Conservation (phyloP, 2,888 invertebrate species). For the Gymnoscelis rufifasciata region DNA sequence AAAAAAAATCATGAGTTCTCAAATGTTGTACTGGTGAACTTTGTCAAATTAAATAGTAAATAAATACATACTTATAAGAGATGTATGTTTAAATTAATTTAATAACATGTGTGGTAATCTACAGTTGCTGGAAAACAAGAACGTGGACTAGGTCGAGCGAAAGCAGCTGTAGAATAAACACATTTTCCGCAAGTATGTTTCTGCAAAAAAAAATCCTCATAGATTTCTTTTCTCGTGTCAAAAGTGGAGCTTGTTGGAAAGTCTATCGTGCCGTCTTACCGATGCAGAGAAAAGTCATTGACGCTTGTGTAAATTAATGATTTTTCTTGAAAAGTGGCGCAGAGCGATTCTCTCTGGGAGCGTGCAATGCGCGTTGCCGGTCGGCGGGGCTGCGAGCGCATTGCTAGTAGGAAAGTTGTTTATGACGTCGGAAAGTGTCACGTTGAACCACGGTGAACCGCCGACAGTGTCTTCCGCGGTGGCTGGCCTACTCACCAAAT, state of each 20-base stretch:
- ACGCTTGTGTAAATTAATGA: conserved; percentile 53
- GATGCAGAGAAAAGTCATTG: conserved; percentile 55
- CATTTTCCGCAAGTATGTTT: conserved; percentile 9
- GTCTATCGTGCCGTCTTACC: conserved; percentile 34
- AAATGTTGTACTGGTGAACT: no score
- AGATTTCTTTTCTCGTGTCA: conserved; percentile 34
- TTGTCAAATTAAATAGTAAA: no score
- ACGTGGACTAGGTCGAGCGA: neutral
- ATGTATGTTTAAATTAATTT: no score
- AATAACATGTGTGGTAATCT: no score
- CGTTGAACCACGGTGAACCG: conserved; percentile 78
- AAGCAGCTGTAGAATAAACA: conserved; percentile 2
- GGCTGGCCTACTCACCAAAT: conserved; percentile 75
- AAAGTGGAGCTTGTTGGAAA: conserved; percentile 34
- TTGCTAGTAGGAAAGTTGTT: conserved; percentile 79
- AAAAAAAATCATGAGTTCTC: no score
- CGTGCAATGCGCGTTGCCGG: conserved; percentile 47
- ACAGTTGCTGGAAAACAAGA: neutral
- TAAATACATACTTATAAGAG: no score
- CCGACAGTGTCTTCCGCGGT: conserved; percentile 66
- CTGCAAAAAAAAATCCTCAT: conserved; percentile 12
- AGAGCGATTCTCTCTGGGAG: conserved; percentile 47
- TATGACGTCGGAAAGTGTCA: conserved; percentile 78
- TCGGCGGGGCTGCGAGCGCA: conserved; percentile 53
- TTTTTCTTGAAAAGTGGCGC: conserved; percentile 68